phyloP scores from a whole-genome alignment of 2,113 vertebrate species.

The Colossoma macropomum region DNA sequence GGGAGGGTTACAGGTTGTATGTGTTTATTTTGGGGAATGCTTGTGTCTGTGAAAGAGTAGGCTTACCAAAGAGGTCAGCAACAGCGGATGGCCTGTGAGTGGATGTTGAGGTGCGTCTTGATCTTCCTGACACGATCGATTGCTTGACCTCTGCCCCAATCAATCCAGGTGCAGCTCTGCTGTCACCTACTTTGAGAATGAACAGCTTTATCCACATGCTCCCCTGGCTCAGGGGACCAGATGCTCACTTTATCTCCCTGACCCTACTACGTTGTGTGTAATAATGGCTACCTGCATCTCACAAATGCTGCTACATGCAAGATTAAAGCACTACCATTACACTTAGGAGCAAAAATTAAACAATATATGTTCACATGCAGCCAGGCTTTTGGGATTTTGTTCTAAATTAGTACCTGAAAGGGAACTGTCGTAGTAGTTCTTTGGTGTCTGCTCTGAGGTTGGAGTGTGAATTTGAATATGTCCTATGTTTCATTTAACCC shows the following conservation, averaged over 20 bases:
- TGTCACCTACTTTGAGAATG: not conserved
- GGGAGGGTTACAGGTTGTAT: too few relatives aligned
- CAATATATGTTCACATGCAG: too few relatives aligned
- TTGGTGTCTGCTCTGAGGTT: too few relatives aligned
- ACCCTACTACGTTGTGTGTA: not conserved
- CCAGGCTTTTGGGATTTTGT: too few relatives aligned
- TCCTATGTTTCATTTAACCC: too few relatives aligned
- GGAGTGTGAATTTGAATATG: not conserved
- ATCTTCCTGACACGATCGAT: not conserved
- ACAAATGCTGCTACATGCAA: constrained; percentile 14
- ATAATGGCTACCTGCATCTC: not conserved
- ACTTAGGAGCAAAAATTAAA: not conserved
- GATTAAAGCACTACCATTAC: not conserved
- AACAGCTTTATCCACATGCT: not conserved
- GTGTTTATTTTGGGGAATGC: not conserved
- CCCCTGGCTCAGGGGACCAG: not conserved
- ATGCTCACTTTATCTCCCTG: not conserved
- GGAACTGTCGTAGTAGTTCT: too few relatives aligned
- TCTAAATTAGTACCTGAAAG: too few relatives aligned
- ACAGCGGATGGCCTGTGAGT: not conserved
- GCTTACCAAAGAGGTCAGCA: not conserved
- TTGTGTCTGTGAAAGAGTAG: not conserved
- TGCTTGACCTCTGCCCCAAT: not conserved
- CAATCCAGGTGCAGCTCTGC: not conserved
- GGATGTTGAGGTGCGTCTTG: not conserved